Evolutionary conservation across 2,888 invertebrate species (phyloP).

Genomic region (Chesias legatella): DNA sequence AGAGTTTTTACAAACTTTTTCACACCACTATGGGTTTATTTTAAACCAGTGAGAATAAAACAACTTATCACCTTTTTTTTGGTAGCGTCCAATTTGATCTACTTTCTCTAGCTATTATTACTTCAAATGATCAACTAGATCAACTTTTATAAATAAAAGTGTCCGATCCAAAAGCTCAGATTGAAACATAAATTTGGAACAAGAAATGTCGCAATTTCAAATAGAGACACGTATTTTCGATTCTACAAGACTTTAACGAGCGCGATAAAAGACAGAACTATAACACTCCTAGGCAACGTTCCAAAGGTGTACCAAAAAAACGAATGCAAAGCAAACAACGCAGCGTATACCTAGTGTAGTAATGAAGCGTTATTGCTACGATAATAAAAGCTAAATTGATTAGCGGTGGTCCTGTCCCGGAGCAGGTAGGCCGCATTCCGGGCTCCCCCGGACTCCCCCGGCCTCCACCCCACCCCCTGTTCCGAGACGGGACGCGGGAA

Average conservation of each 20-base stretch:
- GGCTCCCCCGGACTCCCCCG: constrained; percentile 35
- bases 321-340: constrained; percentile 56
- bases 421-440: constrained; percentile 78
- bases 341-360: constrained; percentile 60
- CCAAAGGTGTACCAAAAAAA: constrained; percentile 32
- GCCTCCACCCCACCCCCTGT: constrained; percentile 26
- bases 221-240: constrained; percentile 25
- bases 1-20: too few species aligned
- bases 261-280: constrained; percentile 35
- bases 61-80: too few species aligned
- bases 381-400: constrained; percentile 79
- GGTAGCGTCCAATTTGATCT: too few species aligned
- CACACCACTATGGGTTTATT: too few species aligned
- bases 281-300: constrained; percentile 48
- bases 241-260: constrained; percentile 23
- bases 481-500: constrained; percentile 35
- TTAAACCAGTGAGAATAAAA: too few species aligned
- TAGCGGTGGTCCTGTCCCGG: constrained; percentile 70
- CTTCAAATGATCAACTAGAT: too few species aligned
- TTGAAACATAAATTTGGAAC: constrained; percentile 1
- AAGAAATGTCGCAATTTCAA: constrained; percentile 17
- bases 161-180: too few species aligned
- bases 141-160: too few species aligned
- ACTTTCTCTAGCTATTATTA: too few species aligned
- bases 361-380: constrained; percentile 75